Conservation (phyloP, 2,888 invertebrate species). For the Rapana venosa region DNA sequence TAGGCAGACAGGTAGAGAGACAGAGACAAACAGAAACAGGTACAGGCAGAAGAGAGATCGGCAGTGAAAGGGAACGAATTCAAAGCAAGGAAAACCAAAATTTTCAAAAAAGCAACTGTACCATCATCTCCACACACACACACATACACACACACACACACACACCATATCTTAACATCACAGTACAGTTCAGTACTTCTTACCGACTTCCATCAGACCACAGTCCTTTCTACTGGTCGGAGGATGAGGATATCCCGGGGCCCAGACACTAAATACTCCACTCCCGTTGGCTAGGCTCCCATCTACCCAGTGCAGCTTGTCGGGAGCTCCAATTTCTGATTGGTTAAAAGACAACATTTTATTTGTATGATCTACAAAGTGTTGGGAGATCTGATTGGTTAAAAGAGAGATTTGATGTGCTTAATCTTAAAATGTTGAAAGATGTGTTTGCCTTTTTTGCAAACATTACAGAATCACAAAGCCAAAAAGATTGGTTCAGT, state of each 20-base stretch:
- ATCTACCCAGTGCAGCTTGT: constrained; percentile 56
- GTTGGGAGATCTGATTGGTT: not conserved
- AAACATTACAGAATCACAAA: no score
- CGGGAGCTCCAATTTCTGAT: constrained; percentile 44
- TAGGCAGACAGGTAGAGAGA: no score
- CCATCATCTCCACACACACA: no score
- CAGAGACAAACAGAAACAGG: no score
- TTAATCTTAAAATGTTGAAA: not conserved
- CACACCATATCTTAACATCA: no score
- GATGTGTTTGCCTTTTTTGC: no score
- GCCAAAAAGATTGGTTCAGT: no score
- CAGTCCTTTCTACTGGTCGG: constrained; percentile 56
- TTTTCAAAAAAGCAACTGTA: no score
- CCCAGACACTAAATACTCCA: constrained; percentile 57
- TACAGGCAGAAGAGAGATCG: not conserved
- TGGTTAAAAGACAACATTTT: not conserved
- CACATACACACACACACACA: no score
- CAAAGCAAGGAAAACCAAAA: no score
- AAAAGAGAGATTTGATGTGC: not conserved
- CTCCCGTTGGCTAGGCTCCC: constrained; percentile 46
- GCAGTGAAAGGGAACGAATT: no score
- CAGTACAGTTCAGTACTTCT: not conserved
- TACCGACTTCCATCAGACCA: constrained; percentile 57
- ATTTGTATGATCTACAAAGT: not conserved
- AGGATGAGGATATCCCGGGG: constrained; percentile 50